These are phyloP conservation scores for Pardalotus punctatus DNA, from an alignment of 2,113 vertebrate genomes.

Conservation along the genomic window DNA sequence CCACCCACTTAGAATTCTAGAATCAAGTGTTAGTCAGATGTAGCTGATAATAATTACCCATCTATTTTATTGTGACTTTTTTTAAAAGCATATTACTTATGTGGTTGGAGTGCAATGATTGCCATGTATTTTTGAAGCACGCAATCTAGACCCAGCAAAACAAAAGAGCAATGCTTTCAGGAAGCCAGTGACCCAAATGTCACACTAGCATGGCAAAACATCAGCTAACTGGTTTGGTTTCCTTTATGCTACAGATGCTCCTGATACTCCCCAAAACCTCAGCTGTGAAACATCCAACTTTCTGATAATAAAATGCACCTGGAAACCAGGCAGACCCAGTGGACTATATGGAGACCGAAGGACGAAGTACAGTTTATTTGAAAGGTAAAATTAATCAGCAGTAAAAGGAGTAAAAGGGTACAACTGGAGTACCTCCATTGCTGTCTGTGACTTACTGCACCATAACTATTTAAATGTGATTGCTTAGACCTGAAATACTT, in stretches of 20 bases:
- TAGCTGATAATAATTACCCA: background rate
- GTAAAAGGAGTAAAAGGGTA: background rate
- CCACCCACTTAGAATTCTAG: background rate
- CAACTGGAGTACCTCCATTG: background rate
- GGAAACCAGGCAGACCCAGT: conserved; percentile 72
- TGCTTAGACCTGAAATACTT: background rate
- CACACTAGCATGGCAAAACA: background rate
- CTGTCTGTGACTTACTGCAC: background rate
- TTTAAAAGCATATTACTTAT: background rate
- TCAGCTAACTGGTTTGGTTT: background rate
- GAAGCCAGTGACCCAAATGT: background rate
- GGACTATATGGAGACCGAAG: conserved; percentile 49
- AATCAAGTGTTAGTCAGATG: conserved; percentile 17
- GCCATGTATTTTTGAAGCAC: background rate
- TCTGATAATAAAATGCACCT: conserved; percentile 66
- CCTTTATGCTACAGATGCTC: conserved; percentile 66
- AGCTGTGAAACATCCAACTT: conserved; percentile 77
- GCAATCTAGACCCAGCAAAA: background rate
- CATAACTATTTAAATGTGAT: background rate
- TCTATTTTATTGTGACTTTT: background rate
- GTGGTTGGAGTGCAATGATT: background rate
- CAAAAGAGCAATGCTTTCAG: background rate
- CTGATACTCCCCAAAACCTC: conserved; percentile 72
- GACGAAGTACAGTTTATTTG: conserved; percentile 71
- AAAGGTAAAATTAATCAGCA: conserved; percentile 66